These are phyloP conservation scores for Microtus montanus DNA, from an alignment of 2,113 vertebrate genomes.

Conservation along the genomic window DNA sequence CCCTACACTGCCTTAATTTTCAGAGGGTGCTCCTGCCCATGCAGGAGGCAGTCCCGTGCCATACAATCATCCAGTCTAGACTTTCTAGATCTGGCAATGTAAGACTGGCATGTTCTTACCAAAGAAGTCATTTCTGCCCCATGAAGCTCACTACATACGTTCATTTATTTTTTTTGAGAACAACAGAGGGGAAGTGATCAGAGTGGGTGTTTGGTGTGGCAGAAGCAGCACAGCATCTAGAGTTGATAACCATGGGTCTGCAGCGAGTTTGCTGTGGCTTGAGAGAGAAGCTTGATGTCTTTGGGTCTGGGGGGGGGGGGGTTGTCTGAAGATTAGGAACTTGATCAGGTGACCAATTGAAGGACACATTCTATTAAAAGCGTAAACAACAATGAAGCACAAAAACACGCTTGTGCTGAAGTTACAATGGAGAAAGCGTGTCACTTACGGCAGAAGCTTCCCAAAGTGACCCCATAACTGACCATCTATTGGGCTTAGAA, in stretches of 20 bases:
- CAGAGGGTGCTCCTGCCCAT: slow-evolving; percentile 27
- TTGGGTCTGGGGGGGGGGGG: background rate
- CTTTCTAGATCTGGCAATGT: background rate
- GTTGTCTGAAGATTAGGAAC: background rate
- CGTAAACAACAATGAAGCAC: background rate
- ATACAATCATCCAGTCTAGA: background rate
- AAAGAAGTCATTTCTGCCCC: slow-evolving; percentile 43
- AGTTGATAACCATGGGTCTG: background rate
- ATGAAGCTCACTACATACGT: background rate
- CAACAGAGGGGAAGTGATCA: background rate
- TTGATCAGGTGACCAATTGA: background rate
- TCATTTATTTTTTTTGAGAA: background rate
- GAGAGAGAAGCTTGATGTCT: background rate
- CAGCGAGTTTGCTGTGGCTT: background rate
- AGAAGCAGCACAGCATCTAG: background rate
- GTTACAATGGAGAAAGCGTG: background rate
- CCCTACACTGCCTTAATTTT: slow-evolving; percentile 82
- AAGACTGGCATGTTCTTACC: slow-evolving; percentile 1
- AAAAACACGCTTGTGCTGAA: background rate
- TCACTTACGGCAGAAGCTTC: background rate
- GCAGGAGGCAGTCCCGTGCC: slow-evolving; percentile 42
- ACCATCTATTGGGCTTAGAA: background rate
- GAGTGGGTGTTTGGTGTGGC: background rate
- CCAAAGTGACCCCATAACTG: background rate
- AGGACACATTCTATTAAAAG: background rate